Evolutionary conservation across 2,113 vertebrate genomes (phyloP), one percentile per base, ranked within the genome.

Genomic region (Chamaea fasciata): DNA sequence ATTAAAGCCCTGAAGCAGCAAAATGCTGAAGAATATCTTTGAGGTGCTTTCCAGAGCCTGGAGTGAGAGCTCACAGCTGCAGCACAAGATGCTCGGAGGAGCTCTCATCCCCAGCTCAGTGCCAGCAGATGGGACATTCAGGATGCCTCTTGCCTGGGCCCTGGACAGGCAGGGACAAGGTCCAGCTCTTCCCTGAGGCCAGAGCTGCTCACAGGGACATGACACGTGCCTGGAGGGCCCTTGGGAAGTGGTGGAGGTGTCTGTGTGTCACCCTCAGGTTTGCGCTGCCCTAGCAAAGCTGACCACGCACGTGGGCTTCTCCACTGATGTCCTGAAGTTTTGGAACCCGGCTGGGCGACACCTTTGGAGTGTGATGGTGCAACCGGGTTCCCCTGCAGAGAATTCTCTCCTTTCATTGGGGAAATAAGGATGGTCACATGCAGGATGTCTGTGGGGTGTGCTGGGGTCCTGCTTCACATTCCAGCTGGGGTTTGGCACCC

Each of bases 1-100:
- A 52, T 68, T 53, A 89, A 76, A 91, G 44, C 53, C 87, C 74
- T 83, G 80, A 82, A 68, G 65, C 71, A 94, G 79, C 56, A 87
- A 94, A 96, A 92, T 59, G 47, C 56, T 78, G 26, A 49, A 60
- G 74, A 78, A 84, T 59, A 42, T 92, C 27, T 89, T 33, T 37
- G 50, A 95, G 86, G 57, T 35, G 41, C 42, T 80, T 90, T 81
- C 59, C 83, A 75, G 91, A 78, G 60, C n/a, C 75, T n/a, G 49
- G 60, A 83, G 83, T 30, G 87, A 90, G 84, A 50, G 71, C 64
- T 67, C 59, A 2, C 73, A 94, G 83, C 83, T 80, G 88, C 33
- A 53, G 68, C 60, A 46, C 30, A 33, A 70, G 64, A 18, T 83
- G 64, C 73, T 17, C 18, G 30, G 78, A 76, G 70, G 67, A 76